phyloP scores from a whole-genome alignment of 2,888 invertebrate genomes.

The Lithophane leautieri region DNA sequence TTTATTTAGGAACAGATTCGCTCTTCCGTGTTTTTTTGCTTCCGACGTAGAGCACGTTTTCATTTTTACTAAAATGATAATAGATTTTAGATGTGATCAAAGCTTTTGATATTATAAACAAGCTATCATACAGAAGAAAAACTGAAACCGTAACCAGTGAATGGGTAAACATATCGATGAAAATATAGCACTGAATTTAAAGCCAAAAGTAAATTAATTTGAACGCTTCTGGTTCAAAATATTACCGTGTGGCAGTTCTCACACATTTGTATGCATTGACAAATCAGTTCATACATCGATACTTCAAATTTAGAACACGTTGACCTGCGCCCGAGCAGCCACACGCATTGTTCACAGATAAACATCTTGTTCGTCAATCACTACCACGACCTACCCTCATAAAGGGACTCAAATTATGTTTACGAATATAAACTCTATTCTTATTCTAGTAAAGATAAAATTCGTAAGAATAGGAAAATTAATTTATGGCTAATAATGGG shows the following conservation, averaged over 20 bases:
- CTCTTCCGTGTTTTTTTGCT: constrained; percentile 53
- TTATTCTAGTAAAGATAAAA: constrained; percentile 13
- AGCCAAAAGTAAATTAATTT: neutral
- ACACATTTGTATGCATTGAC: constrained; percentile 71
- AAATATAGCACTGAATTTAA: neutral
- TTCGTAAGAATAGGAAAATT: constrained; percentile 30
- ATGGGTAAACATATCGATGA: neutral
- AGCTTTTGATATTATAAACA: constrained; percentile 6
- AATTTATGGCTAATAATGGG: constrained; percentile 73
- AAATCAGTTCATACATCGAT: constrained; percentile 75
- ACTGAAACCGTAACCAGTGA: neutral
- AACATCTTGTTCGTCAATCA: constrained; percentile 85
- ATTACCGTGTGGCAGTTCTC: constrained; percentile 63
- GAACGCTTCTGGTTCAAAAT: constrained; percentile 3
- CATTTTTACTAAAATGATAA: constrained; percentile 16
- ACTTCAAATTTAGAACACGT: constrained; percentile 73
- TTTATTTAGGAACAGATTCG: constrained; percentile 45
- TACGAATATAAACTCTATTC: constrained; percentile 33
- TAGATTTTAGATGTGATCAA: constrained; percentile 16
- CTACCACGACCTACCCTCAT: constrained; percentile 75
- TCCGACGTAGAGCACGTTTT: constrained; percentile 55
- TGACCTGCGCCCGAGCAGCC: constrained; percentile 74
- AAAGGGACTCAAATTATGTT: constrained; percentile 46
- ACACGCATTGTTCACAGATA: constrained; percentile 87
- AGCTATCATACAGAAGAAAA: neutral